Base-by-base conservation (phyloP, 1,140 invertebrate species). In the Calycopis cecrops region DNA sequence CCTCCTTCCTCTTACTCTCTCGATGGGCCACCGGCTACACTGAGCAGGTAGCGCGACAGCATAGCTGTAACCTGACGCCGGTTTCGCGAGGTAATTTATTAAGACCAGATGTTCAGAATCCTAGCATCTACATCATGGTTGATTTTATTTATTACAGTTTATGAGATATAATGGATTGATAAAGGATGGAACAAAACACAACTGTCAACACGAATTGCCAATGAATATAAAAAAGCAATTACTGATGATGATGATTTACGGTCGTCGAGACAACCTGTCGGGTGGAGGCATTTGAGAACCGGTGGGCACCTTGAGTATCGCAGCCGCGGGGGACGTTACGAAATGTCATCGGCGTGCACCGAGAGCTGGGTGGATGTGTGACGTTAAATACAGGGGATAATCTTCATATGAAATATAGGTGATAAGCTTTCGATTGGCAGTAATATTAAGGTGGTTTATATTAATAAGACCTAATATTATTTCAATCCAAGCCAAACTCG, bases 231-330 rank as follows among this genome's bases (percentile, higher is more conserved):
- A 16, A 6, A 4, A 12, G 38, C 1, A 7, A 40, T 40, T 12
- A 40, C 6, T 40, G 38, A 38, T 38, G 37, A 38, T 38, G 37
- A 38, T 38, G 37, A 38, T 38, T 38, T 38, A 38, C n/a, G 10
- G 37, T 12, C 37, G 37, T 12, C 8, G n/a, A 14, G 6, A n/a
- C n/a, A 11, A 40, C 38, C 38, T 40, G 38, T 40, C 4, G 38
- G 6, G 38, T n/a, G n/a, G n/a, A 12, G 12, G 12, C 11, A 40
- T 14, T 10, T 11, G 6, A 28, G 6, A 28, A 2, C 21, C 21
- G 21, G 2, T 6, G 21, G n/a, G n/a, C 38, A 14, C n/a, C 12
- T 40, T 12, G n/a, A 40, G 14, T 40, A 40, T 12, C 38, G n/a
- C n/a, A 14, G 8, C 38, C 38, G 38, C 38, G 38, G 38, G 38